Percentiles rank a stretch among this genome's conserved stretches.
These are phyloP conservation scores for Indicator maculatus DNA, from an alignment of 2,113 vertebrate genomes.

Conservation along the genomic window DNA sequence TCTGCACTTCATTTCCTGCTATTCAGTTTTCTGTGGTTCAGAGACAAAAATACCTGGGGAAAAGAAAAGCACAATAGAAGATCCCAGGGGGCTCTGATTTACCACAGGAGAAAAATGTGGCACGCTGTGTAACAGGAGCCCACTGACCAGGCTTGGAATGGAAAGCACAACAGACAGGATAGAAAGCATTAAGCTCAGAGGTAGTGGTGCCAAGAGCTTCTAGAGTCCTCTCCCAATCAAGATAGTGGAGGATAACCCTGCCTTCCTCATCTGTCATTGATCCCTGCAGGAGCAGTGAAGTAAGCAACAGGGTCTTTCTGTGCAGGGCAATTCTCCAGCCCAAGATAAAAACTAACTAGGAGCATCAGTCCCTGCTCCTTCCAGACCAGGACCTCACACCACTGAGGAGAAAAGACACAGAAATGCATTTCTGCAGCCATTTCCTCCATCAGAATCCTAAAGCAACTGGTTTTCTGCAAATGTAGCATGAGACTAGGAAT, in stretches of 20 bases:
- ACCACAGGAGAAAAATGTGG: constrained; percentile 53
- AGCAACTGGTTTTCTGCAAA: neutral
- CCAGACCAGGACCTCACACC: neutral
- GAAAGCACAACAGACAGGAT: neutral
- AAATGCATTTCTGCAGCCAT: neutral
- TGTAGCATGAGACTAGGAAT: neutral
- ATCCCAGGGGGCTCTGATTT: constrained; percentile 60
- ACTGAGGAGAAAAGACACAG: neutral
- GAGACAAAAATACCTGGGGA: constrained; percentile 75
- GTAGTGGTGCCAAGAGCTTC: neutral
- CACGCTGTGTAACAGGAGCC: neutral
- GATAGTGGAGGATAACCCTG: neutral
- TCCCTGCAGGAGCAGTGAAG: neutral
- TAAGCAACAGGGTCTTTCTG: neutral
- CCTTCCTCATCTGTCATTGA: neutral
- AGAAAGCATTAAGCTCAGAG: neutral
- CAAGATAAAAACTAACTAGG: neutral
- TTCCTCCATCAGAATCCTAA: neutral
- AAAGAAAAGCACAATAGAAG: constrained; percentile 58
- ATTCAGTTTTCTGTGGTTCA: constrained; percentile 72
- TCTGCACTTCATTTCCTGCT: constrained; percentile 75
- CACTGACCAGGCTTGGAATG: neutral
- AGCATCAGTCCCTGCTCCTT: neutral
- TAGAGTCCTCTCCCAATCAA: neutral
- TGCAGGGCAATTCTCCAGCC: neutral